These are phyloP conservation scores for Drosophila elegans DNA, from an alignment of 1,140 invertebrate genomes.

Conservation along the genomic window DNA sequence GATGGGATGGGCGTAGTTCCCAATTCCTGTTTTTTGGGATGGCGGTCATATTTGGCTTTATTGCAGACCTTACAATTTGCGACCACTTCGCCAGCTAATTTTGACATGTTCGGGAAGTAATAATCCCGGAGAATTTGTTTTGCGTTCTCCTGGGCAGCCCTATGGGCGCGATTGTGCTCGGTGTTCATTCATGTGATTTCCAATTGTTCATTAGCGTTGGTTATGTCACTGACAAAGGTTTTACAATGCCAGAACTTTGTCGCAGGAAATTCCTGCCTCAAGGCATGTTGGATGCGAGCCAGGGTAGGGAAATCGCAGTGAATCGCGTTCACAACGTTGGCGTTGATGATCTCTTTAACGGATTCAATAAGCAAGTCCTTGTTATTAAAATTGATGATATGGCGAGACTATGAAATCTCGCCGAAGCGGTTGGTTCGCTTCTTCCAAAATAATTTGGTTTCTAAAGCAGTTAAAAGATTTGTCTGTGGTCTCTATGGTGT, in stretches of 20 bases:
- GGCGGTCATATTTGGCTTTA: conserved; percentile 23
- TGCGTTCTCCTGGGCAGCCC: conserved; percentile 8
- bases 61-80: conserved; percentile 25
- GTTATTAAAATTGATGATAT: no score
- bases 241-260: no score
- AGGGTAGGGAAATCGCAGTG: no score
- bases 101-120: conserved; percentile 25
- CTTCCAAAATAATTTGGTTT: no score
- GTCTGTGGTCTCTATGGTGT: conserved; percentile 24
- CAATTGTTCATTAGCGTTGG: conserved; percentile 1
- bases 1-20: conserved; percentile 3
- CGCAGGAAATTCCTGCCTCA: no score
- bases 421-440: no score
- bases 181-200: conserved; percentile 2
- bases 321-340: no score
- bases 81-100: conserved; percentile 11
- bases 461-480: conserved; percentile 37
- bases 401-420: no score
- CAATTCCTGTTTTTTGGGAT: conserved; percentile 14
- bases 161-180: conserved; percentile 13
- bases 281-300: no score
- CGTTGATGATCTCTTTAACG: no score
- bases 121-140: conserved; percentile 22
- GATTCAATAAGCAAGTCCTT: no score
- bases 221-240: no score